Evolutionary conservation across 2,888 invertebrate genomes (phyloP).

Genomic region (Operophtera brumata): DNA sequence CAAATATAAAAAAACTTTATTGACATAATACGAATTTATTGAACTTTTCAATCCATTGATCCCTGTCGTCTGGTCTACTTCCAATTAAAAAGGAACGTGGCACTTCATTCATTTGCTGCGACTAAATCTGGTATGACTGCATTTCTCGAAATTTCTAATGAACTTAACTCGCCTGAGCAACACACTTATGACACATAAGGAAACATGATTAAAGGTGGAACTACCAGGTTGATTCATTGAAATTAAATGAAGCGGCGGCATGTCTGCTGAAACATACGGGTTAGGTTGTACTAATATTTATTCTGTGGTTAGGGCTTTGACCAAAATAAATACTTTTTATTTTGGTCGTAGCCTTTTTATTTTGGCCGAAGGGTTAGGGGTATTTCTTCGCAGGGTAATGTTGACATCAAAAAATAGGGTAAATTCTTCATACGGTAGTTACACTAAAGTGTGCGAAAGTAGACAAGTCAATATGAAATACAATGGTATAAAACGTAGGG

Average conservation of each 20-base stretch:
- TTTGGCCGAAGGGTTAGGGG: too few species aligned
- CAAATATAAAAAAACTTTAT: too few species aligned
- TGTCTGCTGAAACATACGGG: too few species aligned
- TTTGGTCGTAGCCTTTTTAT: too few species aligned
- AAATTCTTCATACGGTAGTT: too few species aligned
- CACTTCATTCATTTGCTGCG: neutral
- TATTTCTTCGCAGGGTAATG: too few species aligned
- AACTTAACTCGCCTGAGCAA: constrained; percentile 21
- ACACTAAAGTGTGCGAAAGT: constrained; percentile 26
- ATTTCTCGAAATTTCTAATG: constrained; percentile 30
- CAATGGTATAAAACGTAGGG: constrained; percentile 15
- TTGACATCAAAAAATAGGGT: too few species aligned
- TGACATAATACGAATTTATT: too few species aligned
- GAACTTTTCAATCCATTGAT: too few species aligned
- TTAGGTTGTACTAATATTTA: too few species aligned
- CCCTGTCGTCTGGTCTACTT: neutral
- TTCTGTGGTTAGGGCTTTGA: too few species aligned
- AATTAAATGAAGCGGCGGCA: neutral
- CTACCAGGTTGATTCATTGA: neutral
- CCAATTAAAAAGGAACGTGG: neutral
- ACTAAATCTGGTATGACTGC: constrained; percentile 14
- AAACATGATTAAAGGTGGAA: constrained; percentile 15
- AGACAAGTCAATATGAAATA: constrained; percentile 15
- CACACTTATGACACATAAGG: constrained; percentile 15
- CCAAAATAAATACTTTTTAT: too few species aligned